Percentiles rank a stretch among this genome's conserved stretches.
Conservation (phyloP, 2,797 vertebrate species). For the Yasuhikotakia modesta region DNA sequence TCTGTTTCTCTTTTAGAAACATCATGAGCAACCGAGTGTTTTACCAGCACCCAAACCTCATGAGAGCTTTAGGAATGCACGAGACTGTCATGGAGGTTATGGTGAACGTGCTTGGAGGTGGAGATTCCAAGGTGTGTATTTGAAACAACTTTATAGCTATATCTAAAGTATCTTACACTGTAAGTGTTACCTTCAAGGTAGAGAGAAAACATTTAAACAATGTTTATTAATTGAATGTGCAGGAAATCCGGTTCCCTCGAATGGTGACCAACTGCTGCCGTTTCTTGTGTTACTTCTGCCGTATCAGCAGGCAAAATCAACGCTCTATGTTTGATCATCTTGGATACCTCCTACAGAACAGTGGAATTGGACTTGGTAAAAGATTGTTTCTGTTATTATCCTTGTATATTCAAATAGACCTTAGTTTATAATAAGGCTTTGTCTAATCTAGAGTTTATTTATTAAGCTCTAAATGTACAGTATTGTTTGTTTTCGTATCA, state of each 20-base stretch:
- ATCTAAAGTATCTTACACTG: not conserved
- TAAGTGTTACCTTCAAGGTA: not conserved
- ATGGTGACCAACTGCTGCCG: slow-evolving; percentile 97
- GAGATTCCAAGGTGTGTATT: slow-evolving; percentile 86
- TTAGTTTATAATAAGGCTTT: not conserved
- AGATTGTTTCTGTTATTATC: not conserved
- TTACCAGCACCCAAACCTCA: slow-evolving; percentile 95
- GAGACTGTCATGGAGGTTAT: slow-evolving; percentile 98
- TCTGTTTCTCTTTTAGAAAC: slow-evolving; percentile 73
- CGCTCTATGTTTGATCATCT: slow-evolving; percentile 97
- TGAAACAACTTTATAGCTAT: not conserved
- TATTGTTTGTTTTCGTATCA: not conserved
- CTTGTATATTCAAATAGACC: not conserved
- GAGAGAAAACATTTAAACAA: not conserved
- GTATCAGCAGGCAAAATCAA: slow-evolving; percentile 95
- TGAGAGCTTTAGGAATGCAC: slow-evolving; percentile 94
- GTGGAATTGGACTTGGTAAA: slow-evolving; percentile 91
- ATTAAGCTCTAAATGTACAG: not conserved
- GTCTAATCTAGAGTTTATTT: not conserved
- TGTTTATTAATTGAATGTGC: slow-evolving; percentile 16
- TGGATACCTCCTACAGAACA: slow-evolving; percentile 93
- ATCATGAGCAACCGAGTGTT: slow-evolving; percentile 97
- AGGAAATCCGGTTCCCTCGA: slow-evolving; percentile 95
- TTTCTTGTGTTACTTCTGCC: slow-evolving; percentile 96
- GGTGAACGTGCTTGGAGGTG: slow-evolving; percentile 93